phyloP scores from a whole-genome alignment of 2,113 vertebrate genomes.

The Craseonycteris thonglongyai region DNA sequence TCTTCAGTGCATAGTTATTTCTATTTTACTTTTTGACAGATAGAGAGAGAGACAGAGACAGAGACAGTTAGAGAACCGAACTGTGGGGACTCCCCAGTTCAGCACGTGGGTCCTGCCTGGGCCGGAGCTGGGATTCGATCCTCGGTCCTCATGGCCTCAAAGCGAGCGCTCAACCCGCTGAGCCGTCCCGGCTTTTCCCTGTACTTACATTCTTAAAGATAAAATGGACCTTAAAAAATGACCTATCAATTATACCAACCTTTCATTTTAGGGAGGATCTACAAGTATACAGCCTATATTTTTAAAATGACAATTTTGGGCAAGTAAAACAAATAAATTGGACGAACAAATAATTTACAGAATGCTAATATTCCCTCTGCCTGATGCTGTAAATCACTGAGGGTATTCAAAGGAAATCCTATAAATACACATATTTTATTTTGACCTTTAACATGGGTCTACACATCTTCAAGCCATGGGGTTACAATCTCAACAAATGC shows the following conservation, averaged over 20 bases:
- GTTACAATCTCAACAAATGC: background rate
- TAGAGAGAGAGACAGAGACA: too few species aligned
- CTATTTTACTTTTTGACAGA: too few species aligned
- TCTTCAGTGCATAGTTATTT: too few species aligned
- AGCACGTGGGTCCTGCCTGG: too few species aligned
- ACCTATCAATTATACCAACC: background rate
- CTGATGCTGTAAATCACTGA: background rate
- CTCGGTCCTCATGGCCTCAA: too few species aligned
- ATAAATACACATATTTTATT: background rate
- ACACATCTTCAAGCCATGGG: background rate
- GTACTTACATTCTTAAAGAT: background rate
- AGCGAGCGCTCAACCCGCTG: too few species aligned
- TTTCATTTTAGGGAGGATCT: slow-evolving; percentile 9
- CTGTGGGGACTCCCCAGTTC: too few species aligned
- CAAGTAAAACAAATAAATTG: background rate
- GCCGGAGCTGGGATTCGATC: too few species aligned
- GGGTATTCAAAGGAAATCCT: slow-evolving; percentile 3
- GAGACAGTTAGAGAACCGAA: too few species aligned
- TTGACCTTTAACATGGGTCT: background rate
- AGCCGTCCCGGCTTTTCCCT: too few species aligned
- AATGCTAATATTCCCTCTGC: background rate
- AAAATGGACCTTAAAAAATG: background rate
- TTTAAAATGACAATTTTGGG: background rate
- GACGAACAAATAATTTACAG: background rate
- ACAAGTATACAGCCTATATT: background rate